phyloP scores from a whole-genome alignment of 2,888 invertebrate species.

The Pristionchus exspectatus region DNA sequence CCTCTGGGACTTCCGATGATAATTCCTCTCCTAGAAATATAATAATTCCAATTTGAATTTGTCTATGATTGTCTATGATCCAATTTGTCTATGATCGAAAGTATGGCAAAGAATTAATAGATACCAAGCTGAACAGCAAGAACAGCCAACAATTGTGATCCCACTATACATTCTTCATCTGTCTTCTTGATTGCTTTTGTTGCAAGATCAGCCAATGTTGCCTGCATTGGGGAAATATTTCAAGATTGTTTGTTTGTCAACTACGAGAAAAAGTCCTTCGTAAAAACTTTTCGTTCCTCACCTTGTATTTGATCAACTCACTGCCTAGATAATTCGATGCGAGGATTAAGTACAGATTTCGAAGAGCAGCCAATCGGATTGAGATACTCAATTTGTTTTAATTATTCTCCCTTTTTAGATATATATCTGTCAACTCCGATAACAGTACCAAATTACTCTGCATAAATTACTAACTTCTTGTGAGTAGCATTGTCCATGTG shows the following conservation, averaged over 20 bases:
- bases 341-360: conserved; percentile 61
- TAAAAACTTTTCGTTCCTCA: background rate
- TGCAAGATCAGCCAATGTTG: conserved; percentile 59
- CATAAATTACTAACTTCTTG: conserved; percentile 83
- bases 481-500: conserved; percentile 91
- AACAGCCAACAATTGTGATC: conserved; percentile 85
- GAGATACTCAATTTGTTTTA: conserved; percentile 83
- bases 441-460: conserved; percentile 44
- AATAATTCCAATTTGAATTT: background rate
- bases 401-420: background rate
- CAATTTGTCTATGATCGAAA: conserved; percentile 6
- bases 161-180: conserved; percentile 62
- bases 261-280: background rate
- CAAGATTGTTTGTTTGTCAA: background rate
- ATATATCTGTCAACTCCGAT: background rate
- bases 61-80: too few species aligned
- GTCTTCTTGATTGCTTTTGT: conserved; percentile 64
- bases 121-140: conserved; percentile 89
- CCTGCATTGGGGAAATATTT: conserved; percentile 42
- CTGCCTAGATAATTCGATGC: conserved; percentile 62
- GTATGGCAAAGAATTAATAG: background rate
- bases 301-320: conserved; percentile 60
- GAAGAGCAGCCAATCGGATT: conserved; percentile 84
- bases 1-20: conserved; percentile 54
- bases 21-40: conserved; percentile 17